Evolutionary conservation across 2,113 vertebrate genomes (phyloP).

Genomic region (Uropsilus gracilis): DNA sequence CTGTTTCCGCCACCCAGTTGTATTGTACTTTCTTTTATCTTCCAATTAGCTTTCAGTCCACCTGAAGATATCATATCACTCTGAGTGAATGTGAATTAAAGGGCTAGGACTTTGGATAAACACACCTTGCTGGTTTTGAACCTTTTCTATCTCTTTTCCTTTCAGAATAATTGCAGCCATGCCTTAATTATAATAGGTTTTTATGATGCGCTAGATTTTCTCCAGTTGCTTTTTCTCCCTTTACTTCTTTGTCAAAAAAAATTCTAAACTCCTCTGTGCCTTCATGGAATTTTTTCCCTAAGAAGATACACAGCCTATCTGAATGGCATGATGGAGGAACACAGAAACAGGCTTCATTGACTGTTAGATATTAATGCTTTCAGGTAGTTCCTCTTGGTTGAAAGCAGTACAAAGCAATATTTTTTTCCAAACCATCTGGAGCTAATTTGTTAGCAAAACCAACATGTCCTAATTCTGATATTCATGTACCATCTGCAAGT

Average conservation of each 20-base stretch:
- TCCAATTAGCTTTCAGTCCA: slow-evolving; percentile 15
- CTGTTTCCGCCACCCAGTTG: slow-evolving; percentile 40
- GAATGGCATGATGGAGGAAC: background rate
- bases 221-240: background rate
- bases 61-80: background rate
- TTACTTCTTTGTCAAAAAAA: background rate
- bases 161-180: slow-evolving; percentile 45
- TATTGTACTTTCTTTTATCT: slow-evolving; percentile 48
- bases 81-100: slow-evolving; percentile 29
- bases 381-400: slow-evolving; percentile 1
- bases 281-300: background rate
- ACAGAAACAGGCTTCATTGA: background rate
- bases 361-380: background rate
- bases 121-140: slow-evolving; percentile 4
- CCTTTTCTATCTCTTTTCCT: background rate
- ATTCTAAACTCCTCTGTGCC: background rate
- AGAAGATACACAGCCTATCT: background rate
- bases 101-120: background rate
- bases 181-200: slow-evolving; percentile 53
- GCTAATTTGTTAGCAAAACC: slow-evolving; percentile 31
- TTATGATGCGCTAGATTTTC: slow-evolving; percentile 8
- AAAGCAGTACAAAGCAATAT: background rate
- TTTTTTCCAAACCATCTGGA: slow-evolving; percentile 52
- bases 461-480: slow-evolving; percentile 37
- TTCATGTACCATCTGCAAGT: slow-evolving; percentile 38